These are phyloP conservation scores for Carassius auratus DNA, from an alignment of 2,113 vertebrate species.

Conservation along the genomic window DNA sequence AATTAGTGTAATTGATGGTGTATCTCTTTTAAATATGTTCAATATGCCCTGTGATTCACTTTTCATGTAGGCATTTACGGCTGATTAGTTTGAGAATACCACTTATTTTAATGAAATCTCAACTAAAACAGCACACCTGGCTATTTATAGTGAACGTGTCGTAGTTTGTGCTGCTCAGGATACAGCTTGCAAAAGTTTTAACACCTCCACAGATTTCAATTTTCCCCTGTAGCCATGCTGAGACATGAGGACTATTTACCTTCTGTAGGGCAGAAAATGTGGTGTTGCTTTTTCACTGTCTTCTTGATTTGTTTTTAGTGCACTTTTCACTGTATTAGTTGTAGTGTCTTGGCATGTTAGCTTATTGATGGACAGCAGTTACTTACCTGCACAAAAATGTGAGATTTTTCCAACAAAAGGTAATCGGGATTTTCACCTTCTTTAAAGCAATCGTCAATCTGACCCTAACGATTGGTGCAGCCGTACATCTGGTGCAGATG, in stretches of 20 bases:
- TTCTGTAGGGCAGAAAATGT: slow-evolving; percentile 7
- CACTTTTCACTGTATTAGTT: slow-evolving; percentile 51
- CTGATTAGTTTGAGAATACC: slow-evolving; percentile 23
- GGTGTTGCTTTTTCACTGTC: slow-evolving; percentile 6
- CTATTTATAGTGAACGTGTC: slow-evolving; percentile 11
- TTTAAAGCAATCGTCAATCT: slow-evolving; percentile 65
- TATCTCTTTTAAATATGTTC: slow-evolving; percentile 16
- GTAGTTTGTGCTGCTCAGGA: slow-evolving; percentile 8
- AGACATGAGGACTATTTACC: slow-evolving; percentile 22
- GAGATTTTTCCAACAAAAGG: slow-evolving; percentile 58
- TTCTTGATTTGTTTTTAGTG: slow-evolving; percentile 53
- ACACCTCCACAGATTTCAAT: not conserved
- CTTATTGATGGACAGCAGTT: slow-evolving; percentile 67
- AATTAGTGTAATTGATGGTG: not conserved
- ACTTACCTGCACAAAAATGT: slow-evolving; percentile 56
- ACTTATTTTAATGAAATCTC: slow-evolving; percentile 2
- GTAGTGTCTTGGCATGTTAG: slow-evolving; percentile 69
- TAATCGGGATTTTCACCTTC: slow-evolving; percentile 68
- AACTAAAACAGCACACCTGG: not conserved
- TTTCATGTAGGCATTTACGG: not conserved
- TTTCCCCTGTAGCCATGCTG: slow-evolving; percentile 9
- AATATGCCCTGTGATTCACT: not conserved
- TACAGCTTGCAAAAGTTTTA: slow-evolving; percentile 3
- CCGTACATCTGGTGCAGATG: slow-evolving; percentile 63
- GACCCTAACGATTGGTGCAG: slow-evolving; percentile 44